Conservation (phyloP, 2,797 vertebrate species). For the Poeciliopsis gracilis region DNA sequence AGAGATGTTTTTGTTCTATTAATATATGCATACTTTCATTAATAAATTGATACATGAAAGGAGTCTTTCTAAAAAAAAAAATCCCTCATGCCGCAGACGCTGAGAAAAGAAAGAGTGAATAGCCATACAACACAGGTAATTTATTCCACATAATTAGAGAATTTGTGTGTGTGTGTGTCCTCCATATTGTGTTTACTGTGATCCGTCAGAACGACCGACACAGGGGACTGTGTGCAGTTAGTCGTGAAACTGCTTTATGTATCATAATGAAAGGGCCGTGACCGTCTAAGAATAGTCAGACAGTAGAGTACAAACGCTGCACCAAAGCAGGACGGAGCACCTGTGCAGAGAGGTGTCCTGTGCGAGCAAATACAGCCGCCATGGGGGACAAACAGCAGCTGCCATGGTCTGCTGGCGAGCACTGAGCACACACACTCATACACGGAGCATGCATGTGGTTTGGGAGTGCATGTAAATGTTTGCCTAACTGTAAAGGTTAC, state of each 20-base stretch:
- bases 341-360: slow-evolving; percentile 66
- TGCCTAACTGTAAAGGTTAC: slow-evolving; percentile 65
- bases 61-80: slow-evolving; percentile 18
- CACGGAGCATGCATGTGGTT: slow-evolving; percentile 34
- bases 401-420: slow-evolving; percentile 69
- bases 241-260: slow-evolving; percentile 69
- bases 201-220: slow-evolving; percentile 66
- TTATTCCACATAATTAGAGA: slow-evolving; percentile 21
- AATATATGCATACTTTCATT: slow-evolving; percentile 15
- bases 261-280: slow-evolving; percentile 59
- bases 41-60: slow-evolving; percentile 26
- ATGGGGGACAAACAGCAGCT: slow-evolving; percentile 86
- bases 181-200: slow-evolving; percentile 16
- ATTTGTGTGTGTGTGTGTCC: slow-evolving; percentile 27
- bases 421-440: slow-evolving; percentile 27
- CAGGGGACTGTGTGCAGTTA: slow-evolving; percentile 58
- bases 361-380: slow-evolving; percentile 90
- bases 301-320: slow-evolving; percentile 40
- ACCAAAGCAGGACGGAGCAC: slow-evolving; percentile 33
- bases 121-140: background rate
- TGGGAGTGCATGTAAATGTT: slow-evolving; percentile 52
- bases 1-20: slow-evolving; percentile 34
- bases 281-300: slow-evolving; percentile 76
- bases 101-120: slow-evolving; percentile 10
- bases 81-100: slow-evolving; percentile 12